These are phyloP conservation scores for Eira barbara DNA, from an alignment of 2,113 vertebrate genomes.

Conservation along the genomic window DNA sequence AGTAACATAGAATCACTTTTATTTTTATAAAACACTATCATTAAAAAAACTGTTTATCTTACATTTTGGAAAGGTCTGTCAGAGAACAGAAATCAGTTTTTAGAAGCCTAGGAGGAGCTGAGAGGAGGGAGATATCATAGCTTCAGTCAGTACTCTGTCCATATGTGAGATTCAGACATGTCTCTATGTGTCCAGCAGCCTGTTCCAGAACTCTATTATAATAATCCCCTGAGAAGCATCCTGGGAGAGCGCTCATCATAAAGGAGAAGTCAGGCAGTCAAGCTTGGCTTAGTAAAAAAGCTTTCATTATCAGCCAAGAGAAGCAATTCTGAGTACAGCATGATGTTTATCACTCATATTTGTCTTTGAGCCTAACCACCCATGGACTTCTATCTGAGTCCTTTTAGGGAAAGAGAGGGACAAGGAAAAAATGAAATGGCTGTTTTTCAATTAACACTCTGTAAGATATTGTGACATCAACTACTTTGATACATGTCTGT, in stretches of 20 bases:
- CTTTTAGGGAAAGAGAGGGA: not conserved
- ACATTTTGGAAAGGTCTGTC: not conserved
- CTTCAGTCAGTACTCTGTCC: not conserved
- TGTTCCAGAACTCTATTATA: not conserved
- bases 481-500: not conserved
- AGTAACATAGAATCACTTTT: not conserved
- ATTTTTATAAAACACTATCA: not conserved
- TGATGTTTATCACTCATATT: conserved; percentile 31
- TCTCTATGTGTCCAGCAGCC: not conserved
- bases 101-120: not conserved
- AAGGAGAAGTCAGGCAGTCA: conserved; percentile 4
- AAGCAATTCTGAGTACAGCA: conserved; percentile 26
- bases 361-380: conserved; percentile 41
- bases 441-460: conserved; percentile 40
- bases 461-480: not conserved
- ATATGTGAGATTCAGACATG: not conserved
- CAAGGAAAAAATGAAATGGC: not conserved
- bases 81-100: not conserved
- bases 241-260: conserved; percentile 6
- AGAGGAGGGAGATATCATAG: not conserved
- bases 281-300: conserved; percentile 16
- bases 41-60: not conserved
- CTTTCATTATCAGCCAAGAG: conserved; percentile 55
- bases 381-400: not conserved
- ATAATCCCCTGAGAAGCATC: conserved; percentile 7